A percentile compares a stretch with the other conserved stretches of the same genome.
Evolutionary conservation across 2,113 vertebrate species (phyloP).

Genomic region (Myocastor coypus): DNA sequence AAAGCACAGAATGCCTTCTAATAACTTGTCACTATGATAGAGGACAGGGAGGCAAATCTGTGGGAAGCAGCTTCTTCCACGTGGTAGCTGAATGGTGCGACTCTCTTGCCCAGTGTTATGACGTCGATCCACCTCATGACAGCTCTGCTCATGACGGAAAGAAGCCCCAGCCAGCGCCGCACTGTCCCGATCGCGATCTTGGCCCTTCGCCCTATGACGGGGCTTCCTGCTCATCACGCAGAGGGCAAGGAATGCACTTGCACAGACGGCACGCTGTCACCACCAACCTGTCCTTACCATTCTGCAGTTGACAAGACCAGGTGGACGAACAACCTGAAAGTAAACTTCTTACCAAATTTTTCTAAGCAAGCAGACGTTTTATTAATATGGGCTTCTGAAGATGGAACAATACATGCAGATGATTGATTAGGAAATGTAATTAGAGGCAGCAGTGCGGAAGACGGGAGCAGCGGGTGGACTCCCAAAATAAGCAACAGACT

Average conservation of each 20-base stretch:
- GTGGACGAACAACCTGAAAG: constrained; percentile 83
- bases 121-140: not conserved
- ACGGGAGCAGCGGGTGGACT: constrained; percentile 39
- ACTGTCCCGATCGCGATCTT: constrained; percentile 60
- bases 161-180: not conserved
- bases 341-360: constrained; percentile 84
- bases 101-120: not conserved
- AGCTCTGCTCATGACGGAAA: not conserved
- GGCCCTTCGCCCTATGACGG: constrained; percentile 55
- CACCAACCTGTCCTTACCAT: constrained; percentile 74
- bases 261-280: constrained; percentile 83
- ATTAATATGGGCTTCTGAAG: constrained; percentile 83
- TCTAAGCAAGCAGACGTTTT: constrained; percentile 84
- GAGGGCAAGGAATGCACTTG: constrained; percentile 74
- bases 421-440: constrained; percentile 85
- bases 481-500: constrained; percentile 78
- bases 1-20: not conserved
- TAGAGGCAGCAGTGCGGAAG: constrained; percentile 82
- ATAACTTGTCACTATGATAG: not conserved
- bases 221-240: constrained; percentile 44
- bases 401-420: constrained; percentile 79
- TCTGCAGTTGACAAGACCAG: constrained; percentile 79
- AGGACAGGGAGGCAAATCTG: not conserved
- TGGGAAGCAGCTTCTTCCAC: not conserved
- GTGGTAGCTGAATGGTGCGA: not conserved